Percentiles rank a stretch among this genome's conserved stretches.
Conservation (phyloP, 2,113 vertebrate genomes). For the Haemorhous mexicanus region DNA sequence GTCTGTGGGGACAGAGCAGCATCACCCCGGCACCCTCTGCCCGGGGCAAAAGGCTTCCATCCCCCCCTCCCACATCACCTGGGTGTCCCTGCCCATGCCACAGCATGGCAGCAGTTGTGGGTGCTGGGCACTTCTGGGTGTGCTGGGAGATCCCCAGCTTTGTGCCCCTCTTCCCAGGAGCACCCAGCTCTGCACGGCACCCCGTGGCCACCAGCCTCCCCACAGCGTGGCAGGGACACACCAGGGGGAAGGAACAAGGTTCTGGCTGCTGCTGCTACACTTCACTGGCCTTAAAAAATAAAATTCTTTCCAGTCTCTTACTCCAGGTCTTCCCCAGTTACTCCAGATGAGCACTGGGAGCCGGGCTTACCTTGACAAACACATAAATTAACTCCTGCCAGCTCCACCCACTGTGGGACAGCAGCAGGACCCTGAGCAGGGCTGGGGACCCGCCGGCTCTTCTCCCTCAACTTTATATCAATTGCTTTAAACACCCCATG, state of each 20-base stretch:
- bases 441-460: background rate
- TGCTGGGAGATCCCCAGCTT: background rate
- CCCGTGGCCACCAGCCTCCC: background rate
- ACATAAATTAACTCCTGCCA: background rate
- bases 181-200: background rate
- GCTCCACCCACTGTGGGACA: background rate
- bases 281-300: background rate
- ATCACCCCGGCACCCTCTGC: background rate
- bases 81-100: background rate
- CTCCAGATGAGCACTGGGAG: background rate
- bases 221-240: rapidly evolving
- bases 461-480: slow-evolving; percentile 21
- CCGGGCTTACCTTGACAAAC: background rate
- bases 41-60: background rate
- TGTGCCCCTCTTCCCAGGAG: background rate
- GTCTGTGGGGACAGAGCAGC: slow-evolving; percentile 62
- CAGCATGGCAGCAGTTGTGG: rapidly evolving
- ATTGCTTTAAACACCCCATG: slow-evolving; percentile 32
- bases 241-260: background rate
- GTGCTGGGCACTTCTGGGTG: background rate
- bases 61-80: background rate
- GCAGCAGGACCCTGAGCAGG: background rate
- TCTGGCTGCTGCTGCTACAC: background rate
- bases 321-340: slow-evolving; percentile 12
- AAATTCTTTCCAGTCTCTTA: slow-evolving; percentile 17